Evolutionary conservation across 92 coral and sea anemone genomes (phyloP).

Genomic region (Diadumene lineata): DNA sequence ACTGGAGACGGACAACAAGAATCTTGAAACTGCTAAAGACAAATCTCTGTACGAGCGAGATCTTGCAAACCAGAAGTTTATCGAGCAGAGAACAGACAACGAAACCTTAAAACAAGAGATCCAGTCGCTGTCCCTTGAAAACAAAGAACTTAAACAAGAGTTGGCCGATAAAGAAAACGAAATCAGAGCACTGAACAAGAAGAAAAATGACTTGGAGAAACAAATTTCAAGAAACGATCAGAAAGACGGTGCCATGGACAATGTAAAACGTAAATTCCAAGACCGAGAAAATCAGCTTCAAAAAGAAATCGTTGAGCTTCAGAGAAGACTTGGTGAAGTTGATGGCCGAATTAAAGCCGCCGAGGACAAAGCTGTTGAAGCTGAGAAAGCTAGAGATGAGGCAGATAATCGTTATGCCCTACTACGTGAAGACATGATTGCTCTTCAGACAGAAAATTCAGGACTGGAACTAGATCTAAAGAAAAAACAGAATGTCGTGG

Average conservation of each 20-base stretch:
- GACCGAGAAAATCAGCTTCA: slow-evolving; percentile 62
- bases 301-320: slow-evolving; percentile 45
- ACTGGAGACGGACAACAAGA: slow-evolving; percentile 64
- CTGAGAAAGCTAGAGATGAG: slow-evolving; percentile 43
- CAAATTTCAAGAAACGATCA: slow-evolving; percentile 33
- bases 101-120: slow-evolving; percentile 58
- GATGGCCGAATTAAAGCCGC: slow-evolving; percentile 47
- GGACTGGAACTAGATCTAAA: slow-evolving; percentile 40
- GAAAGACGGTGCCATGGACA: slow-evolving; percentile 23
- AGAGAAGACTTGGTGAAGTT: slow-evolving; percentile 41
- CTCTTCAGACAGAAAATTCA: slow-evolving; percentile 36
- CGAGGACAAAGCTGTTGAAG: slow-evolving; percentile 14
- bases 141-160: slow-evolving; percentile 38
- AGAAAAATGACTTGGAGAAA: slow-evolving; percentile 50
- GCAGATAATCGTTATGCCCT: slow-evolving; percentile 35
- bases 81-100: slow-evolving; percentile 72
- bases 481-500: slow-evolving; percentile 31
- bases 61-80: slow-evolving; percentile 67
- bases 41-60: slow-evolving; percentile 67
- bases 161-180: slow-evolving; percentile 39
- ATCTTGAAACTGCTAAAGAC: slow-evolving; percentile 65
- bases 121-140: slow-evolving; percentile 52
- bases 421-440: slow-evolving; percentile 49
- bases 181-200: slow-evolving; percentile 31
- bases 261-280: slow-evolving; percentile 30